Conservation (phyloP, 2,888 invertebrate genomes). For the Plagodis pulveraria region DNA sequence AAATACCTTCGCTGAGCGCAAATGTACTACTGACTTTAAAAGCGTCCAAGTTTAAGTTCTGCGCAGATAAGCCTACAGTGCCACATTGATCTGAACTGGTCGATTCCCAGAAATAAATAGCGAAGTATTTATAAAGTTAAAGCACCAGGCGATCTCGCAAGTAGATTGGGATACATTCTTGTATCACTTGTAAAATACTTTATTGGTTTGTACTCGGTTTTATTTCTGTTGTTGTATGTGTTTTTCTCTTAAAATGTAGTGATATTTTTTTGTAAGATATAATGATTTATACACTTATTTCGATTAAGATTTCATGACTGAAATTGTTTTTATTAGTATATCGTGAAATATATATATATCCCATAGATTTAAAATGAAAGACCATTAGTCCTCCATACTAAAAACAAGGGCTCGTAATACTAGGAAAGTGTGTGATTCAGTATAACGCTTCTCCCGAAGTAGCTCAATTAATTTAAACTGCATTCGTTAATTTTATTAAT, state of each 20-base stretch:
- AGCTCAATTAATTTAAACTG: conserved; percentile 79
- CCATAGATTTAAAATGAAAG: too few species aligned
- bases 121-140: conserved; percentile 82
- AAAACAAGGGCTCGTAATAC: conserved; percentile 42
- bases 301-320: too few species aligned
- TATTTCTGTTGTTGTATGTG: conserved; percentile 44
- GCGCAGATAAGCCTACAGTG: conserved; percentile 12
- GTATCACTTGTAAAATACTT: conserved; percentile 85
- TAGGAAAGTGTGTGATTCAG: conserved; percentile 62
- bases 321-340: too few species aligned
- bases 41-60: conserved; percentile 9
- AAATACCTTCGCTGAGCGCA: not conserved
- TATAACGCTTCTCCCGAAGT: conserved; percentile 66
- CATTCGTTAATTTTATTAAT: conserved; percentile 84
- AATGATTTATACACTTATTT: too few species aligned
- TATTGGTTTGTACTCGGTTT: conserved; percentile 67
- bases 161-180: conserved; percentile 75
- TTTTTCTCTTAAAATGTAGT: not conserved
- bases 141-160: conserved; percentile 72
- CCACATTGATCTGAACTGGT: conserved; percentile 70
- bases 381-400: too few species aligned
- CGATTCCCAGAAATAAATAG: conserved; percentile 84
- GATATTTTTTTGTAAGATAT: not conserved
- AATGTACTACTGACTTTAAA: not conserved
- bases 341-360: too few species aligned